Evolutionary conservation across 92 coral and sea anemone species (phyloP).

Genomic region (Blastomussa wellsi): DNA sequence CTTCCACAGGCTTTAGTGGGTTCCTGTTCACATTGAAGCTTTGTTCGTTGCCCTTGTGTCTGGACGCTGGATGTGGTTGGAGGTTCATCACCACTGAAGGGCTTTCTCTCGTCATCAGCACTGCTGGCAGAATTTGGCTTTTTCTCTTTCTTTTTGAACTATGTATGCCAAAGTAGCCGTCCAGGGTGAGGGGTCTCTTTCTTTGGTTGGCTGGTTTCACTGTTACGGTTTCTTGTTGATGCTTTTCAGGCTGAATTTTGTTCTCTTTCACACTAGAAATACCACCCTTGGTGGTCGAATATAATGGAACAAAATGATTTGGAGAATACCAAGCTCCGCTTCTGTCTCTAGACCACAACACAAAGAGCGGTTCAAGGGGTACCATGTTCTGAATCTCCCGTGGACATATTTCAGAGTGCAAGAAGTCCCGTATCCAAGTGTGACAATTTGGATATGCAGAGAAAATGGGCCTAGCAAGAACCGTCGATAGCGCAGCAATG

Average conservation of each 20-base stretch:
- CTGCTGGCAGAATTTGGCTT: constrained; percentile 9
- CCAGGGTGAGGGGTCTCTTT: constrained; percentile 8
- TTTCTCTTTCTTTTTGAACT: constrained; percentile 15
- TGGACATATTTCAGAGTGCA: constrained; percentile 19
- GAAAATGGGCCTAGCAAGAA: constrained; percentile 44
- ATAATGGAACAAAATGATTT: constrained; percentile 37
- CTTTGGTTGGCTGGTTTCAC: neutral
- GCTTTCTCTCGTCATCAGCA: constrained; percentile 19
- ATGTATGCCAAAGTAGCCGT: constrained; percentile 15
- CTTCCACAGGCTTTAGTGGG: constrained; percentile 6
- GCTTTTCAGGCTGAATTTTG: constrained; percentile 16
- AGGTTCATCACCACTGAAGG: neutral
- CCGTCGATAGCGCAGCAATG: constrained; percentile 53
- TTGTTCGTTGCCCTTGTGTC: constrained; percentile 16
- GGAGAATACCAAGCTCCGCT: constrained; percentile 30
- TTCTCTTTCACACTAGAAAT: neutral
- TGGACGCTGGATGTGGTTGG: neutral
- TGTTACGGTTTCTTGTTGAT: neutral
- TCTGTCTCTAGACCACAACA: constrained; percentile 43
- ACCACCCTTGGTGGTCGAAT: neutral
- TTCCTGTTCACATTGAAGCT: neutral
- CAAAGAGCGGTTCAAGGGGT: constrained; percentile 18
- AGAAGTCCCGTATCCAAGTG: constrained; percentile 17
- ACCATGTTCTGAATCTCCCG: constrained; percentile 9
- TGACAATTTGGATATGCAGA: constrained; percentile 54